Base-by-base conservation (phyloP, 1,140 invertebrate species). In the Drosophila busckii region DNA sequence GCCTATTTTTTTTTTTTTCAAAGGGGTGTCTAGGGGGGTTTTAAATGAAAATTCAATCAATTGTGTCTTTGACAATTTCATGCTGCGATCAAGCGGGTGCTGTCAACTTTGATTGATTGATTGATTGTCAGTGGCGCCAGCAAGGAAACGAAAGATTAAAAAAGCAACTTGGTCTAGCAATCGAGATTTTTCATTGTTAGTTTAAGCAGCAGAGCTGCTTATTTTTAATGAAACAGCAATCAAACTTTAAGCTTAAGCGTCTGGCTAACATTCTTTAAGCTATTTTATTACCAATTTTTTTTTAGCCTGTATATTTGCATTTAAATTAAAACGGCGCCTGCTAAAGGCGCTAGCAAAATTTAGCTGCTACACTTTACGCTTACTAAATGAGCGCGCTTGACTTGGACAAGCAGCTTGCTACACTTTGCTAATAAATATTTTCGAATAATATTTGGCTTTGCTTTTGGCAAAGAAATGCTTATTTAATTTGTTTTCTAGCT, bases 71-170 rank as follows among this genome's bases (percentile, higher is more conserved):
- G 46, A 58, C 37, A 58, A n/a, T 58, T 71, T 53, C 59, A 68
- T 60, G 49, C 49, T 56, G 46, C 62, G 45, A 46, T 59, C 64
- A 67, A 66, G 73, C 69, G 75, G 73, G 75, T 75, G 52, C 64
- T 54, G 69, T 80, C 75, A 70, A 70, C 61, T 66, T 68, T 80
- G 73, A 80, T 80, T 80, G 73, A 80, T 82, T 73, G 73, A 82
- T 80, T n/a, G 82, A 80, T 82, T 80, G 82, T 82, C 67, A 65
- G 75, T 82, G 73, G 73, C 73, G 73, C 75, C 73, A 60, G 42
- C 19, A 22, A 59, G 29, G 45, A 37, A 53, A 53, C 61, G 55
- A 49, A 70, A 80, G 68, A 68, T 80, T 64, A 76, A 70, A n/a
- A n/a, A n/a, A n/a, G n/a, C n/a, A n/a, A n/a, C n/a, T n/a, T n/a